These are phyloP conservation scores for Phymorhynchus buccinoides DNA, from an alignment of 1,140 invertebrate genomes.

Conservation along the genomic window DNA sequence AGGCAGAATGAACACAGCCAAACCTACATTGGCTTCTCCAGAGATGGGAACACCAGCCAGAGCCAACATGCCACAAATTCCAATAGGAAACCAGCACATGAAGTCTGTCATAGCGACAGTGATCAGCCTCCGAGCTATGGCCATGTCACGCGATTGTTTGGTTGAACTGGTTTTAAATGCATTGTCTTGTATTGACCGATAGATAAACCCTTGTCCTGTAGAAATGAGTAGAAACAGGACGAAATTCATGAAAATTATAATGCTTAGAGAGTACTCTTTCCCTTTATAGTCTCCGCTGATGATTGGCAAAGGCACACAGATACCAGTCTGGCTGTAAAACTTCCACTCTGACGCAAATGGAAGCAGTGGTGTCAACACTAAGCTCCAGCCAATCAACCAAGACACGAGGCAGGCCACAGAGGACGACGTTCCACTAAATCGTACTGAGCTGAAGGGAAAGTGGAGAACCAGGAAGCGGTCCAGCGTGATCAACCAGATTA, in stretches of 20 bases:
- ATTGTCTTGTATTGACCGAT: no score
- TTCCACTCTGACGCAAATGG: conserved; percentile 49
- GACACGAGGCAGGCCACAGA: not conserved
- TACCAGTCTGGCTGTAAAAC: conserved; percentile 51
- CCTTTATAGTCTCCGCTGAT: conserved; percentile 38
- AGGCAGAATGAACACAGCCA: no score
- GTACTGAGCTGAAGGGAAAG: conserved; percentile 52
- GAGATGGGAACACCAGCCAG: no score
- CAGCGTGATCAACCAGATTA: conserved; percentile 60
- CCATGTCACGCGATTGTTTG: no score
- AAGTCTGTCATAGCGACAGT: no score
- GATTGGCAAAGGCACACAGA: conserved; percentile 55
- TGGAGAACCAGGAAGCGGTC: conserved; percentile 57
- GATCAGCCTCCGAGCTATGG: no score
- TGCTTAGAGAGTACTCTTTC: conserved; percentile 45
- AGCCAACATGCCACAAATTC: no score
- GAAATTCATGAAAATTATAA: conserved; percentile 55
- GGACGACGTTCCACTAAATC: conserved; percentile 24
- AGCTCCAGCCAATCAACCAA: conserved; percentile 43
- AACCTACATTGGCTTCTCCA: no score
- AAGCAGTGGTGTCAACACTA: conserved; percentile 43
- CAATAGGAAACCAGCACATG: no score
- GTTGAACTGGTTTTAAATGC: no score
- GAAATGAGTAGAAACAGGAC: conserved; percentile 47
- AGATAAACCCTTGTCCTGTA: conserved; percentile 52